Evolutionary conservation across 2,797 vertebrate species (phyloP), one percentile per base, ranked within the genome.

Genomic region (Falco rusticolus): DNA sequence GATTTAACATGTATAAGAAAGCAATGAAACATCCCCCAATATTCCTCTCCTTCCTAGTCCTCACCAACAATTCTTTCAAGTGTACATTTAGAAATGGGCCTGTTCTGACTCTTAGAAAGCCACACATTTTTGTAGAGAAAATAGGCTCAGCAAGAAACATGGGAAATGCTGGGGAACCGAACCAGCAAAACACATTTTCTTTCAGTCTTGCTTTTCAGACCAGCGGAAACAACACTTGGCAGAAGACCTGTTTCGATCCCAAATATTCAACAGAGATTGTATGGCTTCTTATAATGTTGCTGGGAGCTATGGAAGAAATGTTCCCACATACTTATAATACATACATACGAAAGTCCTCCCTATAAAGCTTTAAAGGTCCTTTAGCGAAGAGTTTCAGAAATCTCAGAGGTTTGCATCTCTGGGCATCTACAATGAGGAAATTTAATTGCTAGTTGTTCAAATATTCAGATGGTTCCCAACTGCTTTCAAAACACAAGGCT

Each of bases 1-100:
- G 22, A 37, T 33, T 75, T 74, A 71, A 24, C 8, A 45, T 6
- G 15, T 7, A 16, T 20, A 45, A 31, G 15, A 64, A 64, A 57
- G 14, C 22, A 84, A 48, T 13, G 7, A 37, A 71, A 29, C 5
- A 29, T 9, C 4, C 5, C 3, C 2, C 3, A 1, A 0, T 18
- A 1, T 21, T 89, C 8, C 3, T 28, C 8, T 71, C 10, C 10
- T 61, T 61, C 37, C 15, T 64, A 31, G 12, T 15, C 10, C 19
- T 51, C 6, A 48, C 4, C 19, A 63, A 64, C 6, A 56, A 45
- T 53, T 78, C 51, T 78, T 79, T 76, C 25, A 69, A 94, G 68
- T 1, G 3, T 15, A 22, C 5, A 9, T 64, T 88, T 71, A 76
- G 26, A 71, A 80, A 68, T 59, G 15, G 9, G 22, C 9, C 2